phyloP scores from a whole-genome alignment of 2,888 invertebrate species.

The Lepidocyrtoides sp. region DNA sequence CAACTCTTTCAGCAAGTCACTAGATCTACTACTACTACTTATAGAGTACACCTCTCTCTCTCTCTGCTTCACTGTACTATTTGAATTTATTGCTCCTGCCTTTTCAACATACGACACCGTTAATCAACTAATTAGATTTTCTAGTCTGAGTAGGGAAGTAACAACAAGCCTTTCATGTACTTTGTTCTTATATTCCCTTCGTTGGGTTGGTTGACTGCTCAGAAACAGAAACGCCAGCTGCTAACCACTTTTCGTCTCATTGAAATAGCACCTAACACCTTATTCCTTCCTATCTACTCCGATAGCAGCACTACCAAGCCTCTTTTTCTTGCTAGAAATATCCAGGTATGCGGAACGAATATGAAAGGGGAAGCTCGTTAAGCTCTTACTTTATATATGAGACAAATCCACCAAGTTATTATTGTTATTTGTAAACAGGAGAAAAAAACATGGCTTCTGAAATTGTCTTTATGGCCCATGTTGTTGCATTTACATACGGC shows the following conservation, averaged over 20 bases:
- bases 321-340: neutral
- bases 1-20: no score
- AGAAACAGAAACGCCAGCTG: conserved; percentile 59
- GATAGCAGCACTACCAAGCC: neutral
- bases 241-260: conserved; percentile 52
- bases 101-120: conserved; percentile 43
- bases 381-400: neutral
- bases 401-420: neutral
- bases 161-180: neutral
- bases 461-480: neutral
- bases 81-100: conserved; percentile 56
- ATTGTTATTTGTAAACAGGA: conserved; percentile 1
- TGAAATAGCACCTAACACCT: conserved; percentile 20
- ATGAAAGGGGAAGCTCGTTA: conserved; percentile 4
- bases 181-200: neutral
- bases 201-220: conserved; percentile 24
- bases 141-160: conserved; percentile 16
- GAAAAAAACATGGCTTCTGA: neutral
- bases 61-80: neutral
- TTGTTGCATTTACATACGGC: neutral
- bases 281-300: neutral
- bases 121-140: conserved; percentile 76
- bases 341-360: neutral
- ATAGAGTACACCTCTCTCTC: neutral
- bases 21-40: neutral